Evolutionary conservation across 2,888 invertebrate species (phyloP).

Genomic region (Conchocele bisecta): DNA sequence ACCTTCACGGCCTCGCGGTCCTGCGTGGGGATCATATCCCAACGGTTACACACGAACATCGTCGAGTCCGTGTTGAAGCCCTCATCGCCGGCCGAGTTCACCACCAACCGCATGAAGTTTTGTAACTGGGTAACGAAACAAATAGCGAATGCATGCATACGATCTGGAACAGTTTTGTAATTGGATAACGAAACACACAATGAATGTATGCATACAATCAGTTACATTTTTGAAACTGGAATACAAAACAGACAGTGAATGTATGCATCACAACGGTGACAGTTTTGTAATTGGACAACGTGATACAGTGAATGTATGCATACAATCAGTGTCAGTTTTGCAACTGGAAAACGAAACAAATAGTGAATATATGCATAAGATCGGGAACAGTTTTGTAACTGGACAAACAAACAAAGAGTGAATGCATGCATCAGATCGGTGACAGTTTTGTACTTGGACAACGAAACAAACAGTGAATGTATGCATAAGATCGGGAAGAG

Average conservation of each 20-base stretch:
- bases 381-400: not conserved
- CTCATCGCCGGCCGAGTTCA: constrained; percentile 63
- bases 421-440: not conserved
- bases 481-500: no score
- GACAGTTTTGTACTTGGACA: no score
- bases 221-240: no score
- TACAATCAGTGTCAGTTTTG: no score
- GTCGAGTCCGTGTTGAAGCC: constrained; percentile 73
- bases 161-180: no score
- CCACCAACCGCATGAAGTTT: constrained; percentile 65
- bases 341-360: constrained; percentile 53
- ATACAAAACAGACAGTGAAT: no score
- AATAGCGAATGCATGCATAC: not conserved
- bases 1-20: constrained; percentile 66
- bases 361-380: no score
- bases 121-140: constrained; percentile 59
- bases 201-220: not conserved
- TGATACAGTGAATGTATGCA: no score
- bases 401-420: not conserved
- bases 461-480: no score
- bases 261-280: no score
- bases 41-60: constrained; percentile 78
- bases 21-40: constrained; percentile 69
- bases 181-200: not conserved
- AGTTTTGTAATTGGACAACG: no score